phyloP scores from a whole-genome alignment of 2,797 vertebrate species.

The Schizopygopsis pylzovi region DNA sequence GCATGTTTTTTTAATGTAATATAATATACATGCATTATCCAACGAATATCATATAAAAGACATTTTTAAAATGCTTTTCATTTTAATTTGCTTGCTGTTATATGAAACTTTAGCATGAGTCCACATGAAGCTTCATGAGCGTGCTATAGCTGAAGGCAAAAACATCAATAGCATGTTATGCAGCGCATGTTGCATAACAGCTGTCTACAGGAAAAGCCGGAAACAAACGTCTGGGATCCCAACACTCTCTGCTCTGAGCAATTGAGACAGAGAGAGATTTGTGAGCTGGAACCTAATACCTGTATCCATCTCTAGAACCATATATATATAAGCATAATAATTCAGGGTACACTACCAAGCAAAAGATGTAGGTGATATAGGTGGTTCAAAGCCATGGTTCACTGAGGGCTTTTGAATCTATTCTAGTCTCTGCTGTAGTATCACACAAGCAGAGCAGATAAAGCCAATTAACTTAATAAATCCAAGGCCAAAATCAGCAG shows the following conservation, averaged over 20 bases:
- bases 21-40: background rate
- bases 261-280: background rate
- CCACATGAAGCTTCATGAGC: background rate
- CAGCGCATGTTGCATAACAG: slow-evolving; percentile 15
- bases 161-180: background rate
- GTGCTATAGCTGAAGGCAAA: background rate
- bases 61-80: background rate
- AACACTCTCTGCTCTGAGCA: background rate
- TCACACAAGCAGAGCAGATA: slow-evolving; percentile 28
- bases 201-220: slow-evolving; percentile 27
- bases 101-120: background rate
- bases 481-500: slow-evolving; percentile 18
- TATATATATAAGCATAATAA: background rate
- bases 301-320: background rate
- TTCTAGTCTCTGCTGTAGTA: slow-evolving; percentile 30
- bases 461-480: slow-evolving; percentile 45
- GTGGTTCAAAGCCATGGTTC: background rate
- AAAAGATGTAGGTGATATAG: too few species aligned
- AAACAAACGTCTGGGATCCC: slow-evolving; percentile 3
- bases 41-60: background rate
- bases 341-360: too few species aligned
- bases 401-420: slow-evolving; percentile 25
- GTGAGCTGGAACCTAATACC: background rate
- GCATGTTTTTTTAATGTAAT: background rate
- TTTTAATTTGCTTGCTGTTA: background rate